A percentile compares a stretch with the other conserved stretches of the same genome.
phyloP scores from a whole-genome alignment of 2,888 invertebrate species.

The Dendrolimus pini region DNA sequence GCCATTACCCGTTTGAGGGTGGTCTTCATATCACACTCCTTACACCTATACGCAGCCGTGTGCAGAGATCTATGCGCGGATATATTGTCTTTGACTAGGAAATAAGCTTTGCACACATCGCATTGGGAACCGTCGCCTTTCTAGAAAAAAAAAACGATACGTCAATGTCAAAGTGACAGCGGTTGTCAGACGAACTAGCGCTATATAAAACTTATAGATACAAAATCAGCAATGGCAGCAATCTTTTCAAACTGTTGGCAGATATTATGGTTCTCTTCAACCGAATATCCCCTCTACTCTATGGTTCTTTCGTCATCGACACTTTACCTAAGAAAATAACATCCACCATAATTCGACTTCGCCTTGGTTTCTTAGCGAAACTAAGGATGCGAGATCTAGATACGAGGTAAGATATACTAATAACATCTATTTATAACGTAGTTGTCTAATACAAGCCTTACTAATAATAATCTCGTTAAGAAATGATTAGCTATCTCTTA shows the following conservation, averaged over 20 bases:
- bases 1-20: constrained; percentile 37
- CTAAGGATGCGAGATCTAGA: neutral
- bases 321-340: neutral
- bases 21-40: constrained; percentile 28
- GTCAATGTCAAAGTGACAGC: neutral
- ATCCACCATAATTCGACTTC: too few relatives aligned
- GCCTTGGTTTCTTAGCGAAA: too few relatives aligned
- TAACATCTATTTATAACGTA: too few relatives aligned
- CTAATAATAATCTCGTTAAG: too few relatives aligned
- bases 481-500: too few relatives aligned
- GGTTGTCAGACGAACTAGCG: too few relatives aligned
- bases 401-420: too few relatives aligned
- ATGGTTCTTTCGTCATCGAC: too few relatives aligned
- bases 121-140: constrained; percentile 44
- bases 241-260: neutral
- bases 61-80: constrained; percentile 38
- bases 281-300: too few relatives aligned
- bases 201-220: too few relatives aligned
- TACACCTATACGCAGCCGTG: constrained; percentile 35
- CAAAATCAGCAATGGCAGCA: neutral
- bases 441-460: too few relatives aligned
- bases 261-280: neutral
- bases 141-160: constrained; percentile 22
- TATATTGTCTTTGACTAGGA: constrained; percentile 45
- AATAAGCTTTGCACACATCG: constrained; percentile 47